A percentile compares a stretch with the other conserved stretches of the same genome.
These are phyloP conservation scores for Malthinus flaveolus DNA, from an alignment of 2,888 invertebrate genomes.

Conservation along the genomic window DNA sequence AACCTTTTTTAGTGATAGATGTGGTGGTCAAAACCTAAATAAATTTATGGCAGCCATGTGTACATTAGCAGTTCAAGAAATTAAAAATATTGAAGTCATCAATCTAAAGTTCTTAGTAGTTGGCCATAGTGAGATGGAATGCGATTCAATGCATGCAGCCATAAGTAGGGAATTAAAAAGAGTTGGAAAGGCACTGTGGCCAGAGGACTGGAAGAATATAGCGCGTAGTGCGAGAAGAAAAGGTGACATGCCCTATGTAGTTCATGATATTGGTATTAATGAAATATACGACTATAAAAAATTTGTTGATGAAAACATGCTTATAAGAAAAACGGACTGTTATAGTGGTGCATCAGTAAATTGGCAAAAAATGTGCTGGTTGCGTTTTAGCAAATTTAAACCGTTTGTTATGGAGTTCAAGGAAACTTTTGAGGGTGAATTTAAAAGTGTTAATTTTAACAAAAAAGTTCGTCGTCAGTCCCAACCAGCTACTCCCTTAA, in stretches of 20 bases:
- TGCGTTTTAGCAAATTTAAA: neutral
- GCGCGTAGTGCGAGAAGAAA: conserved; percentile 25
- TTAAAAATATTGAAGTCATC: conserved; percentile 34
- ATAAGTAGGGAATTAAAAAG: conserved; percentile 26
- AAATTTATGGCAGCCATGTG: conserved; percentile 36
- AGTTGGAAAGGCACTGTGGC: conserved; percentile 31
- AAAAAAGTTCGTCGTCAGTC: neutral
- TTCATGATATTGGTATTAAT: conserved; percentile 5
- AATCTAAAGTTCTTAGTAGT: too few species aligned
- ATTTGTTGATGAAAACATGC: conserved; percentile 7
- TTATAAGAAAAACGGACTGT: neutral
- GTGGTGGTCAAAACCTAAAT: conserved; percentile 40
- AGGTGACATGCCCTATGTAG: conserved; percentile 23
- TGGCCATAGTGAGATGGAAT: too few species aligned
- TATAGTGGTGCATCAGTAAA: too few species aligned
- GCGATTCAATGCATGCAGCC: too few species aligned
- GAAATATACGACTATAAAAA: conserved; percentile 8
- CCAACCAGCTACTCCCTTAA: neutral
- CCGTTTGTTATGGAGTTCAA: neutral
- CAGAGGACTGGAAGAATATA: conserved; percentile 30
- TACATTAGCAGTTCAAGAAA: conserved; percentile 31
- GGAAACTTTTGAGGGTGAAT: neutral
- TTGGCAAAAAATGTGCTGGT: neutral
- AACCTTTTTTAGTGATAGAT: conserved; percentile 37
- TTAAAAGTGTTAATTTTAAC: neutral